phyloP scores from a whole-genome alignment of 2,888 invertebrate genomes.

The Muscina levida region DNA sequence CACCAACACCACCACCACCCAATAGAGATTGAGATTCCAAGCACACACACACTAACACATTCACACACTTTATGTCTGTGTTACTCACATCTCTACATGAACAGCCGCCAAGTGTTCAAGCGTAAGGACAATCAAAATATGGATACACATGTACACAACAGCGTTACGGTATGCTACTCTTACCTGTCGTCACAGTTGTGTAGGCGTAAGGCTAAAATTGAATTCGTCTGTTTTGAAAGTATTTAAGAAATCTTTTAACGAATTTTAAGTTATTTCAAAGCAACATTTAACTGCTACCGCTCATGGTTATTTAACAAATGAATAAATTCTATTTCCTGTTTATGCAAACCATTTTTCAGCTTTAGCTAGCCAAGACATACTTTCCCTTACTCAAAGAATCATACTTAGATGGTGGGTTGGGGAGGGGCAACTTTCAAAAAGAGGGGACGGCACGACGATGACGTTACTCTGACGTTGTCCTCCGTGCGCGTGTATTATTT shows the following conservation, averaged over 20 bases:
- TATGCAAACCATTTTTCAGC: conserved; percentile 46
- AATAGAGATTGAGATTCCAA: conserved; percentile 18
- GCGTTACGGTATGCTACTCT: no score
- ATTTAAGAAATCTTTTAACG: neutral
- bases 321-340: conserved; percentile 61
- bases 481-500: neutral
- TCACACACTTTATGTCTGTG: neutral
- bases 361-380: neutral
- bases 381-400: no score
- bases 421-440: no score
- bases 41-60: neutral
- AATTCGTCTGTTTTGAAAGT: neutral
- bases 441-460: no score
- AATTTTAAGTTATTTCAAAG: neutral
- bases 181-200: neutral
- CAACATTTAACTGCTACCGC: conserved; percentile 40
- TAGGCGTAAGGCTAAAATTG: neutral
- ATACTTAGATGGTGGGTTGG: no score
- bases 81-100: conserved; percentile 17
- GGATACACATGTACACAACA: conserved; percentile 1
- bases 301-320: conserved; percentile 56
- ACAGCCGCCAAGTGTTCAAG: conserved; percentile 44
- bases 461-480: neutral
- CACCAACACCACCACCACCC: no score
- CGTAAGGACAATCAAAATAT: conserved; percentile 33